Base-by-base conservation (phyloP, 2,797 vertebrate species). In the Tokudaia muenninki region DNA sequence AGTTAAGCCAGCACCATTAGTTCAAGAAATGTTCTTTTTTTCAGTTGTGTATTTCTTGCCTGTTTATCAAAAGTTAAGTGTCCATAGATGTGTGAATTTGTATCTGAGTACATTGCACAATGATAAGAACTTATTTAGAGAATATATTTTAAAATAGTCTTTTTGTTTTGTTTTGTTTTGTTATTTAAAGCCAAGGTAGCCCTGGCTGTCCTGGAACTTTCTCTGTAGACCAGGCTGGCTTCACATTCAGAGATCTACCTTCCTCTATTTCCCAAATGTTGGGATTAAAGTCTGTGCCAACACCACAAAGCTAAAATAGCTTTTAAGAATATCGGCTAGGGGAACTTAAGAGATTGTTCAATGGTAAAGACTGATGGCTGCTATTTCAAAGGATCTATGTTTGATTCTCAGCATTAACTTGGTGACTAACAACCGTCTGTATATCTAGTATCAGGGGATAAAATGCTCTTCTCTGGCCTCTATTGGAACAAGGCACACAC, bases 91-190 rank as follows among this genome's bases (percentile, higher is more conserved):
- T 75, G 21, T 74, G 21, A 41, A 21, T 41, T 41, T 74, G 41
- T 74, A 37, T 41, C 37, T 24, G 37, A 10, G 37, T 41, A 24
- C 10, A 24, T 26, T 75, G 22, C 84, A 13, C 22, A 89, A 34
- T 72, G 93, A 75, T 67, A 17, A 97, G 93, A n/a, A 0, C 29
- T 61, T 67, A 78, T 61, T 95, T 95, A 72, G 9, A 84, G 57
- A 89, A 82, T 72, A n/a, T 2, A 81, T 93, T 90, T 93, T 9
- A 55, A 92, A 92, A 57, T 37, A 77, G 26, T 16, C 47, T 90
- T 77, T 47, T 29, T 47, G 1, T 74, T 41, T 41, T 41, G 41
- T 41, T 41, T 41, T 41, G 41, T 74, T 24, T 74, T 1, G 8
- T 44, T 75, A 26, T 75, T 44, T 75, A 22, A 24, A 75, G 9